Evolutionary conservation across 2,113 vertebrate genomes (phyloP).

Genomic region (Carlito syrichta): DNA sequence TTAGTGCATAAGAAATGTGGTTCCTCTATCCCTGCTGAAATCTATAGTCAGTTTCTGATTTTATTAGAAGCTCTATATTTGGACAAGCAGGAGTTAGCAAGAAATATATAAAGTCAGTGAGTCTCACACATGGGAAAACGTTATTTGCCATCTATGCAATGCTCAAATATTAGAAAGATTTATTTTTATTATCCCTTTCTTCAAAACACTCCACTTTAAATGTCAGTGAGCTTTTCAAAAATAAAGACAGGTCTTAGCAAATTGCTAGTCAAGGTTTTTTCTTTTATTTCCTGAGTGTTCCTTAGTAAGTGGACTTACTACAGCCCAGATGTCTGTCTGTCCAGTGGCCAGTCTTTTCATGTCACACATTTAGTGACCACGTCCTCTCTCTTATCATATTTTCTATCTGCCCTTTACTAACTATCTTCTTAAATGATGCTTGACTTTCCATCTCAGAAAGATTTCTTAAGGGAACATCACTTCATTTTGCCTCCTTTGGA

Average conservation of each 20-base stretch:
- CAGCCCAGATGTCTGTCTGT: background rate
- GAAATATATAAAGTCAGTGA: constrained; percentile 21
- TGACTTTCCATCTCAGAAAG: constrained; percentile 34
- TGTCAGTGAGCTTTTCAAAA: constrained; percentile 65
- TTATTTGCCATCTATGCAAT: constrained; percentile 18
- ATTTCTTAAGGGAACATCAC: constrained; percentile 53
- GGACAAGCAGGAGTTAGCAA: constrained; percentile 12
- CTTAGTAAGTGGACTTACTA: constrained; percentile 8
- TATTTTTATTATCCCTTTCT: constrained; percentile 63
- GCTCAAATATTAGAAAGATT: constrained; percentile 70
- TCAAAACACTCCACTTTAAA: constrained; percentile 68
- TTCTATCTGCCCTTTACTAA: background rate
- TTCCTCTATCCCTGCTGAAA: constrained; percentile 6
- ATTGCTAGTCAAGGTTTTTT: constrained; percentile 35
- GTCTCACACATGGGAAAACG: constrained; percentile 19
- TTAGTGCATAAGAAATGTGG: background rate
- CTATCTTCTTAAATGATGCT: constrained; percentile 19
- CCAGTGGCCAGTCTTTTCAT: background rate
- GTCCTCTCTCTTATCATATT: background rate
- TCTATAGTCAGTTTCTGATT: background rate
- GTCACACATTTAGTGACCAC: background rate
- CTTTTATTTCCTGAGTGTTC: constrained; percentile 49
- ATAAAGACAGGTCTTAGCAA: constrained; percentile 45
- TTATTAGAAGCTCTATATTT: constrained; percentile 10
- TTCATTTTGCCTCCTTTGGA: constrained; percentile 52